Evolutionary conservation across 2,888 invertebrate species (phyloP), one percentile per base, ranked within the genome.

Genomic region (Rhogogaster chlorosoma): DNA sequence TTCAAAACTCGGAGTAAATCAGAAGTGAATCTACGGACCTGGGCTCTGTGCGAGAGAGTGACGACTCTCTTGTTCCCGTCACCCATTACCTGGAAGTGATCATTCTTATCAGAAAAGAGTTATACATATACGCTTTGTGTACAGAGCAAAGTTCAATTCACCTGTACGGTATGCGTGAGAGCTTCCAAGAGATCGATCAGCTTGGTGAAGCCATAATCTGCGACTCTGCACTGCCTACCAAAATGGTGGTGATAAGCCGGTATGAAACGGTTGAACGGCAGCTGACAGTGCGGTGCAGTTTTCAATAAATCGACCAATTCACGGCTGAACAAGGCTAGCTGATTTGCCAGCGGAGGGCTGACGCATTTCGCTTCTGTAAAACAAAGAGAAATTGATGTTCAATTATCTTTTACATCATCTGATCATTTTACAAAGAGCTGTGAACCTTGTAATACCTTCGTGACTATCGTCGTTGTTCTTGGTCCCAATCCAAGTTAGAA

Each of bases 201-300:
- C 93, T 98, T 98, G 0, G 98, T 98, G 91, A 97, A 99, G n/a
- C 99, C 99, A 92, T 99, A 99, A 94, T 99, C 98, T 9, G 99
- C 98, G 0, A 99, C 98, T 83, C 98, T 96, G 92, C 99, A 99
- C 93, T 99, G 99, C 49, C 98, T 95, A 0, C 99, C 98, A 93
- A 99, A 99, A 93, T 99, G 99, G 93, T 98, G 98, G 93, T 99
- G 99, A 94, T 99, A 99, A 1, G 98, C 97, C 2, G 99, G 99
- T 90, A 99, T 98, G 88, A 99, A 97, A 90, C 98, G 97, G 93
- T 94, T 96, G 92, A 97, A 96, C 4, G 97, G 96, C 94, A 99
- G 96, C 85, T 97, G 96, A 90, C 98, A 97, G 87, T 96, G 96
- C 0, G 98, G 97, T 32, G 96, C 96, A 80, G 96, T 97, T 90